Evolutionary conservation across 1,140 invertebrate genomes (phyloP).

Genomic region (Trinorchestia longiramus): DNA sequence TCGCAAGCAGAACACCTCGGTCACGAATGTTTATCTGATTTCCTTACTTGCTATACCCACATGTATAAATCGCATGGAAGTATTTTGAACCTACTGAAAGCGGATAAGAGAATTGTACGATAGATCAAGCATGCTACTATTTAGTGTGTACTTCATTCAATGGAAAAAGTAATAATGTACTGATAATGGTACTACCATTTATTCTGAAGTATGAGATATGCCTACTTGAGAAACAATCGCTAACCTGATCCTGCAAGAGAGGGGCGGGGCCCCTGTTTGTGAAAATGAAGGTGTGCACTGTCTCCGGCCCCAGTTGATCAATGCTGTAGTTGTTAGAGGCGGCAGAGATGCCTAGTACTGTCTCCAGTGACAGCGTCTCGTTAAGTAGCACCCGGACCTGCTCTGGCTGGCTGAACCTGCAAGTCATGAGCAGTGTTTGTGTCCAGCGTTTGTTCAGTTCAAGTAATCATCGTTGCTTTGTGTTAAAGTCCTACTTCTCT

Average conservation of each 20-base stretch:
- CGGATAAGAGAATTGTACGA: not conserved
- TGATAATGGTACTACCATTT: not conserved
- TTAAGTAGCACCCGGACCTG: constrained; percentile 9
- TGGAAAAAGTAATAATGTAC: not conserved
- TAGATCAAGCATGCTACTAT: not conserved
- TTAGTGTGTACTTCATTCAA: not conserved
- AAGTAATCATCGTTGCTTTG: not conserved
- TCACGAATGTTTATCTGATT: not conserved
- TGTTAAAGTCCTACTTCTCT: not conserved
- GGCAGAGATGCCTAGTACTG: not conserved
- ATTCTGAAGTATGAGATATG: not conserved
- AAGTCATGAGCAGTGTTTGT: not conserved
- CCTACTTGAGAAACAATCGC: not conserved
- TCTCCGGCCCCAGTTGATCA: not conserved
- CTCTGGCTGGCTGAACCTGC: constrained; percentile 18
- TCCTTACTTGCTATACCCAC: not conserved
- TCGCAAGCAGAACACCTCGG: not conserved
- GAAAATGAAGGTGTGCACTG: not conserved
- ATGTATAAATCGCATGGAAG: not conserved
- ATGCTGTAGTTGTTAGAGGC: not conserved
- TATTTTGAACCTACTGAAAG: not conserved
- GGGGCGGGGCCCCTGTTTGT: not conserved
- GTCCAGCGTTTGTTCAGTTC: not conserved
- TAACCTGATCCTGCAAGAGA: constrained; percentile 2
- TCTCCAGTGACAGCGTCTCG: not conserved